These are phyloP conservation scores for Seladonia tumulorum DNA, from an alignment of 2,888 invertebrate genomes.

Conservation along the genomic window DNA sequence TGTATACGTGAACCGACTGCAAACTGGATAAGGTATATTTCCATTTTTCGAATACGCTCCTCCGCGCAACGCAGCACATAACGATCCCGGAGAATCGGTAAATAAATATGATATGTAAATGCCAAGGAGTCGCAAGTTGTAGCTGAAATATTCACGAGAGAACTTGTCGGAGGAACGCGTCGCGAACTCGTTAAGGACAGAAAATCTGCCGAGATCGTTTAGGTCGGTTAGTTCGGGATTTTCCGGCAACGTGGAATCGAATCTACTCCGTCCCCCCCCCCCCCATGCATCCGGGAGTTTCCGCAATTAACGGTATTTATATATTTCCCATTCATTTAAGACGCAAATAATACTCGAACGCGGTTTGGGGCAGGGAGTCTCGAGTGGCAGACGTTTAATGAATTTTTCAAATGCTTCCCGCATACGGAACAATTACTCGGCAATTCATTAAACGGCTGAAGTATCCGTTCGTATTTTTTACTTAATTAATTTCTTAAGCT, in stretches of 20 bases:
- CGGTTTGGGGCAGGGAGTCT: slow-evolving; percentile 13
- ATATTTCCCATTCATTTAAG: slow-evolving; percentile 46
- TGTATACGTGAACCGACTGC: neutral
- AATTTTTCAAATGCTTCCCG: slow-evolving; percentile 48
- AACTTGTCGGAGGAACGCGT: slow-evolving; percentile 19
- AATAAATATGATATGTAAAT: neutral
- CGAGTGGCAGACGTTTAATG: slow-evolving; percentile 43
- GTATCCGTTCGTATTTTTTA: slow-evolving; percentile 50
- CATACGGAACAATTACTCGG: slow-evolving; percentile 53
- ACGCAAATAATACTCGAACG: slow-evolving; percentile 23
- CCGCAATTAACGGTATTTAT: slow-evolving; percentile 35
- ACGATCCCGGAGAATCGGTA: neutral
- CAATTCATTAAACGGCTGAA: slow-evolving; percentile 59
- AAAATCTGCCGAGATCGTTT: slow-evolving; percentile 19
- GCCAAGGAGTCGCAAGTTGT: neutral
- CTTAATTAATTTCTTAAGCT: slow-evolving; percentile 52
- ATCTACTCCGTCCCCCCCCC: neutral
- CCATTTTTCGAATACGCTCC: neutral
- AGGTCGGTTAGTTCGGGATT: slow-evolving; percentile 27
- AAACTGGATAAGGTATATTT: neutral
- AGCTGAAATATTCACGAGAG: slow-evolving; percentile 15
- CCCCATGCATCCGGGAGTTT: slow-evolving; percentile 3
- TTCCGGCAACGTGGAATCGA: slow-evolving; percentile 11
- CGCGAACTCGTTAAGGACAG: slow-evolving; percentile 1
- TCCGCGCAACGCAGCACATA: neutral